phyloP scores from a whole-genome alignment of 2,888 invertebrate genomes.

The Drosophila mettleri region DNA sequence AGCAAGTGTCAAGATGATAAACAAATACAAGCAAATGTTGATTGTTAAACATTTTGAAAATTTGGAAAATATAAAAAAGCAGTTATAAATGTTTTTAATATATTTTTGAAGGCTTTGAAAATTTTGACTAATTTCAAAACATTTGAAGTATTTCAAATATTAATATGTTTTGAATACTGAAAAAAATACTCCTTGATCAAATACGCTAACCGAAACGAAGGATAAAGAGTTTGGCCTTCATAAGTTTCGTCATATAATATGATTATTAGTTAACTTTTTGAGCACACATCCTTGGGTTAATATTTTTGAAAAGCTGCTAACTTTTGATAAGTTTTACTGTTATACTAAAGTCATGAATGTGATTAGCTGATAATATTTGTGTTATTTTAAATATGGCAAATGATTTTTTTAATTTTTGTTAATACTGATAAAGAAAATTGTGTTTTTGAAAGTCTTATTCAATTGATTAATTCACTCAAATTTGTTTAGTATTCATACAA shows the following conservation, averaged over 20 bases:
- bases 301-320: too few species aligned
- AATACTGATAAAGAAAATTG: conserved; percentile 1
- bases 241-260: not conserved
- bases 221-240: too few species aligned
- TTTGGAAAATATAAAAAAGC: not conserved
- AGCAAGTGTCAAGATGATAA: not conserved
- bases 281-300: not conserved
- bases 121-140: too few species aligned
- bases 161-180: too few species aligned
- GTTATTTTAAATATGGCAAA: conserved; percentile 10
- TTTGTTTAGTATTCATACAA: not conserved
- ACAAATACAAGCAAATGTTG: not conserved
- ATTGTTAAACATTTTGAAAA: not conserved
- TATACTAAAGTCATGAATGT: conserved; percentile 23
- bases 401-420: not conserved
- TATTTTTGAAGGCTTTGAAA: too few species aligned
- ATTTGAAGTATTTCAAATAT: too few species aligned
- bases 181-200: not conserved
- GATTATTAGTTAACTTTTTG: not conserved
- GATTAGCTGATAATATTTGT: conserved; percentile 21
- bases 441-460: not conserved
- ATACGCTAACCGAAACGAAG: too few species aligned
- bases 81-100: too few species aligned
- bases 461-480: not conserved
- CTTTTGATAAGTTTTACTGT: not conserved